These are phyloP conservation scores for Bursaphelenchus mucronatus DNA, from an alignment of 1,140 invertebrate species.

Conservation along the genomic window DNA sequence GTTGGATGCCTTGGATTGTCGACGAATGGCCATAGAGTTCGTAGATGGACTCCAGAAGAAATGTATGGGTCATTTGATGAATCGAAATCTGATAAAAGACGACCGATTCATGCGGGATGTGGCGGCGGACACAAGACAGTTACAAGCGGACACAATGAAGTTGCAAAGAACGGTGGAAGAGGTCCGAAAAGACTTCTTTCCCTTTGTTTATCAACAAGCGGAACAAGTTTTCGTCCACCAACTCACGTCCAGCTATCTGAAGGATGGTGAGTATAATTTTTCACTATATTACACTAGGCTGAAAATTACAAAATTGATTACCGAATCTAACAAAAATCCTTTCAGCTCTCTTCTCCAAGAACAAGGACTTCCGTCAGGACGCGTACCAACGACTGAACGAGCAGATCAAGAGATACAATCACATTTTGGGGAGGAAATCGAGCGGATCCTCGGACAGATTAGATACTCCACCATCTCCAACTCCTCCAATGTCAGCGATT, in stretches of 20 bases:
- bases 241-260: slow-evolving; percentile 24
- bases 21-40: slow-evolving; percentile 24
- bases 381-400: slow-evolving; percentile 24
- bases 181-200: slow-evolving; percentile 29
- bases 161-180: slow-evolving; percentile 16
- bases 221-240: slow-evolving; percentile 31
- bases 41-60: slow-evolving; percentile 14
- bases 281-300: not conserved
- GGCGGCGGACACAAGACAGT: slow-evolving; percentile 29
- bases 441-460: too few relatives aligned
- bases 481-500: too few relatives aligned
- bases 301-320: not conserved
- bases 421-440: not conserved
- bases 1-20: slow-evolving; percentile 24
- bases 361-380: slow-evolving; percentile 17
- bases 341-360: slow-evolving; percentile 29
- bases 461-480: too few relatives aligned
- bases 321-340: not conserved
- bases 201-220: slow-evolving; percentile 34
- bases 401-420: slow-evolving; percentile 21
- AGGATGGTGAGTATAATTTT: slow-evolving; percentile 33
- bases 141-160: slow-evolving; percentile 16
- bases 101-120: slow-evolving; percentile 14
- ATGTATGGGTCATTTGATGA: slow-evolving; percentile 23
- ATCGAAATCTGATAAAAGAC: slow-evolving; percentile 27